phyloP scores from a whole-genome alignment of 2,888 invertebrate genomes.

The Aphodius sticticus region DNA sequence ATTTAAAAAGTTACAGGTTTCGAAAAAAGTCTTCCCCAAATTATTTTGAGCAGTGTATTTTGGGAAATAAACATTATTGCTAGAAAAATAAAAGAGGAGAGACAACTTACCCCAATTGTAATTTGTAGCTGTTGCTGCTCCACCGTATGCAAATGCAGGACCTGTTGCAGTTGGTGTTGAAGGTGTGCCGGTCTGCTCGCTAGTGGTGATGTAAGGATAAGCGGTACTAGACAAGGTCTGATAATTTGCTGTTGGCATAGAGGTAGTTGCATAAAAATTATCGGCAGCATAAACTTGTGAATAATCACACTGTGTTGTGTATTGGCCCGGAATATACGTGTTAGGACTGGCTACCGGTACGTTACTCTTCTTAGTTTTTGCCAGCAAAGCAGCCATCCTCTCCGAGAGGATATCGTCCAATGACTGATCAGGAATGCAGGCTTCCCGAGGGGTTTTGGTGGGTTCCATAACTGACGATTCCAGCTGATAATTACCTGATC shows the following conservation, averaged over 20 bases:
- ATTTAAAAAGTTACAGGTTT: too few species aligned
- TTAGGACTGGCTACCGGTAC: constrained; percentile 17
- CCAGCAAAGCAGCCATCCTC: constrained; percentile 45
- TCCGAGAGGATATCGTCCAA: constrained; percentile 44
- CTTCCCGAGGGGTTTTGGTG: not conserved
- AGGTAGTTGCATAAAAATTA: constrained; percentile 30
- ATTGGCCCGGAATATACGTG: constrained; percentile 25
- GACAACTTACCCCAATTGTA: not conserved
- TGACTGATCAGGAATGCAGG: constrained; percentile 36
- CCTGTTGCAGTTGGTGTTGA: constrained; percentile 45
- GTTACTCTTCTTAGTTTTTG: constrained; percentile 30
- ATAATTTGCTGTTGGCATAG: constrained; percentile 30
- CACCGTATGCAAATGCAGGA: not conserved
- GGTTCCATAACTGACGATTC: not conserved
- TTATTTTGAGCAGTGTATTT: too few species aligned
- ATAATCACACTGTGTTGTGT: constrained; percentile 36
- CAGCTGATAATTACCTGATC: not conserved
- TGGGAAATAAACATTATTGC: too few species aligned
- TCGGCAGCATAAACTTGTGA: constrained; percentile 35
- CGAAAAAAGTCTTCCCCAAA: too few species aligned
- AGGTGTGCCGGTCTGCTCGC: constrained; percentile 34
- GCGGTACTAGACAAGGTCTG: constrained; percentile 38
- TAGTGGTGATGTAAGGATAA: constrained; percentile 38
- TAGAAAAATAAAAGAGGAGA: not conserved
- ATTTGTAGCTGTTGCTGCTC: not conserved